Evolutionary conservation across 2,888 invertebrate species (phyloP).

Genomic region (Dryadula phaetusa): DNA sequence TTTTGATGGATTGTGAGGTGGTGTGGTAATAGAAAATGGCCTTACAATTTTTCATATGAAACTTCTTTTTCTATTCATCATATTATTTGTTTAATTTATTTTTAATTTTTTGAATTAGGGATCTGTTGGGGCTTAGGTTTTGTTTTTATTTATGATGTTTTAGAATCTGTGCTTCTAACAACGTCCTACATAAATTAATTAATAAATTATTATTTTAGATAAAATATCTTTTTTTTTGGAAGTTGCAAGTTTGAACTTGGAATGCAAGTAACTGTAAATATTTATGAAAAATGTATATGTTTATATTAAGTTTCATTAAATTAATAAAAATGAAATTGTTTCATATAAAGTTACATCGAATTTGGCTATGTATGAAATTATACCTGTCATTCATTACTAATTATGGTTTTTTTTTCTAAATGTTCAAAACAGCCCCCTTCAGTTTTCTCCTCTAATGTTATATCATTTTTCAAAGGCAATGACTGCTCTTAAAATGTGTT

Average conservation of each 20-base stretch:
- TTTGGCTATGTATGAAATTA: constrained; percentile 13
- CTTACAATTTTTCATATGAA: constrained; percentile 45
- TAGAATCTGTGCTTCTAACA: not conserved
- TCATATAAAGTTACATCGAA: constrained; percentile 26
- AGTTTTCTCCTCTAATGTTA: constrained; percentile 33
- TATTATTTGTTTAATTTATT: constrained; percentile 8
- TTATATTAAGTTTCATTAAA: not conserved
- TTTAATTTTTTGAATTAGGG: constrained; percentile 7
- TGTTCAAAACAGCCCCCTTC: constrained; percentile 22
- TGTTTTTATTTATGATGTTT: constrained; percentile 13
- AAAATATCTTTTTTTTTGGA: not conserved
- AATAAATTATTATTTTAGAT: not conserved
- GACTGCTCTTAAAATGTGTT: constrained; percentile 80
- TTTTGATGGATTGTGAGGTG: constrained; percentile 58
- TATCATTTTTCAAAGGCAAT: constrained; percentile 56
- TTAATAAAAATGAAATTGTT: constrained; percentile 10
- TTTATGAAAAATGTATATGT: not conserved
- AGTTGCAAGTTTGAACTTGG: not conserved
- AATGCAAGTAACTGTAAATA: not conserved
- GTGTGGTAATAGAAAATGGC: constrained; percentile 58
- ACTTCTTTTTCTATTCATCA: constrained; percentile 26
- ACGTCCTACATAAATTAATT: not conserved
- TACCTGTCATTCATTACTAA: constrained; percentile 31
- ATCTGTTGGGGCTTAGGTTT: constrained; percentile 26
- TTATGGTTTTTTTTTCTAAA: constrained; percentile 24